These are phyloP conservation scores for Ectobius pallidus DNA, from an alignment of 2,888 invertebrate genomes.

Conservation along the genomic window DNA sequence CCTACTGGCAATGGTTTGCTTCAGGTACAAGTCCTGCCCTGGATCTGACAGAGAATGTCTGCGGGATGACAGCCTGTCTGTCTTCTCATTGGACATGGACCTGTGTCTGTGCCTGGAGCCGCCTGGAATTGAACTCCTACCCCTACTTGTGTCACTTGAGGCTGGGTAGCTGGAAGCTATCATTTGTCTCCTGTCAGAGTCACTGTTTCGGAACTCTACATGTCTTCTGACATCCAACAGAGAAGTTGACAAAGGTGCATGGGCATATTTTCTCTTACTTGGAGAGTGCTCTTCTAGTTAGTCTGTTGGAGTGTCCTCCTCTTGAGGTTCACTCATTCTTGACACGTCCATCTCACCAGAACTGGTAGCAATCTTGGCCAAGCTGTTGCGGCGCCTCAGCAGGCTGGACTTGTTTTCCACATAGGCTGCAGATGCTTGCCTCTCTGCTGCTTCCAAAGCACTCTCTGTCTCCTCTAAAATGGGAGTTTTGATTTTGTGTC, in stretches of 20 bases:
- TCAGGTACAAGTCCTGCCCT: neutral
- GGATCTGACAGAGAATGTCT: slow-evolving; percentile 21
- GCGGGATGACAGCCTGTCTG: neutral
- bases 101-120: neutral
- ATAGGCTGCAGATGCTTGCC: slow-evolving; percentile 36
- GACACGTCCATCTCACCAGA: slow-evolving; percentile 23
- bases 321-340: neutral
- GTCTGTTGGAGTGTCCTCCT: slow-evolving; percentile 27
- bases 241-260: neutral
- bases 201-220: neutral
- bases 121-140: neutral
- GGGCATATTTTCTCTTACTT: neutral
- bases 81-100: neutral
- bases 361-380: slow-evolving; percentile 21
- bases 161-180: neutral
- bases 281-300: slow-evolving; percentile 30
- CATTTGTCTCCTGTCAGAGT: neutral
- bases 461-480: slow-evolving; percentile 50
- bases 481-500: slow-evolving; percentile 49
- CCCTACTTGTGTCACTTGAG: neutral
- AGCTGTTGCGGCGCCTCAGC: slow-evolving; percentile 36
- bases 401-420: slow-evolving; percentile 43
- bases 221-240: neutral
- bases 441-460: slow-evolving; percentile 42
- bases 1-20: slow-evolving; percentile 14